Base-by-base conservation (phyloP, 2,888 invertebrate genomes). In the Leptinotarsa tumamoca region DNA sequence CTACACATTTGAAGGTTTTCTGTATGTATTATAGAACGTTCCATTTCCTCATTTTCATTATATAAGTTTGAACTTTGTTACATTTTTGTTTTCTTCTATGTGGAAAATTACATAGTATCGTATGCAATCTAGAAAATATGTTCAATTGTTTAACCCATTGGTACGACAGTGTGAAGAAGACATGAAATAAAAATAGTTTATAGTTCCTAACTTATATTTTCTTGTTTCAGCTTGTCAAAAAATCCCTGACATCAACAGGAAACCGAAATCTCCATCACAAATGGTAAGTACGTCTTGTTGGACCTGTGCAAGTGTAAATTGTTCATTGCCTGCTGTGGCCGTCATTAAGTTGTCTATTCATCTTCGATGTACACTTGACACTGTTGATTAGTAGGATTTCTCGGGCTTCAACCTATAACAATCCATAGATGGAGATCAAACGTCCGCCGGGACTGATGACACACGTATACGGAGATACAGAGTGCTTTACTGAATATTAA, bases 201-300 rank as follows among this genome's bases (percentile, higher is more conserved):
- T 10, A 43, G 43, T 13, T 43, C 10, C n/a, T 21, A 18, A 51
- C 23, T 54, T 14, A 67, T 77, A 81, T 83, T 82, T 82, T 83
- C 84, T 82, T 84, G 84, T 91, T 91, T 71, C 90, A 94, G 94
- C 93, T 71, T 92, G 91, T 87, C 93, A 93, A 84, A 89, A 89
- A 83, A 89, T 89, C 75, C 84, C 88, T 5, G 89, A 89, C 78
- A 87, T 89, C 79, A 89, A 88, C 80, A 81, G 95, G 84, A 97
- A 97, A 89, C 97, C 98, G 49, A 94, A 96, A 87, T 96, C 93
- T 85, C 94, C 95, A 61, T 92, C 95, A 86, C 97, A 97, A 93
- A 97, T 97, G 97, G 97, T 97, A 87, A 94, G 95, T 91, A 54
- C 3, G 18, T 18, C 5, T 4, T 54, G 18, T 13, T 18, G 18